Conservation (phyloP, 1,140 invertebrate species). For the Zaprionus taronus region DNA sequence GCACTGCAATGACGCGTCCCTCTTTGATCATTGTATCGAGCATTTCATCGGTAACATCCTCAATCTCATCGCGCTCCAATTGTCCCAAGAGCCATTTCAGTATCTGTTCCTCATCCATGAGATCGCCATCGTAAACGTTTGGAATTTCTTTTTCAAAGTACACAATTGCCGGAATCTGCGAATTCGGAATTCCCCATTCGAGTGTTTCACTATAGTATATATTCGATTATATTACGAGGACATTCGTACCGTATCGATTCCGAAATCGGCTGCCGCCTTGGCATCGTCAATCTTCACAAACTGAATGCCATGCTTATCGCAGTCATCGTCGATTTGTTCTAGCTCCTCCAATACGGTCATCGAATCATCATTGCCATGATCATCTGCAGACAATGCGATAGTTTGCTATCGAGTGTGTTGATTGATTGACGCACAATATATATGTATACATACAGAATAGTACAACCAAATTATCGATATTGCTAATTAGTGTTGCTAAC, state of each 20-base stretch:
- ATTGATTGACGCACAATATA: background rate
- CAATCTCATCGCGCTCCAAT: slow-evolving; percentile 96
- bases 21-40: slow-evolving; percentile 94
- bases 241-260: slow-evolving; percentile 90
- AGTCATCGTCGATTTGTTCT: slow-evolving; percentile 97
- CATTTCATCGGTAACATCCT: slow-evolving; percentile 97
- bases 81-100: slow-evolving; percentile 94
- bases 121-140: slow-evolving; percentile 95
- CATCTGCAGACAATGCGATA: slow-evolving; percentile 86
- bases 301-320: slow-evolving; percentile 95
- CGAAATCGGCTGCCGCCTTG: slow-evolving; percentile 92
- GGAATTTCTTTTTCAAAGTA: slow-evolving; percentile 97
- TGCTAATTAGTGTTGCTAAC: slow-evolving; percentile 93
- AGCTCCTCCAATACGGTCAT: slow-evolving; percentile 93
- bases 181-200: slow-evolving; percentile 14
- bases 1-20: slow-evolving; percentile 94
- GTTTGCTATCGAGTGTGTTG: slow-evolving; percentile 18
- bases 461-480: slow-evolving; percentile 95
- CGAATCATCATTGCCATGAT: slow-evolving; percentile 93
- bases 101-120: slow-evolving; percentile 96
- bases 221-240: background rate
- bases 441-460: slow-evolving; percentile 92
- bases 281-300: slow-evolving; percentile 97
- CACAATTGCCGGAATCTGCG: slow-evolving; percentile 90
- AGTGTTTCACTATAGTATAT: background rate